Evolutionary conservation across 2,113 vertebrate genomes (phyloP).

Genomic region (Sebastes schlegelii): DNA sequence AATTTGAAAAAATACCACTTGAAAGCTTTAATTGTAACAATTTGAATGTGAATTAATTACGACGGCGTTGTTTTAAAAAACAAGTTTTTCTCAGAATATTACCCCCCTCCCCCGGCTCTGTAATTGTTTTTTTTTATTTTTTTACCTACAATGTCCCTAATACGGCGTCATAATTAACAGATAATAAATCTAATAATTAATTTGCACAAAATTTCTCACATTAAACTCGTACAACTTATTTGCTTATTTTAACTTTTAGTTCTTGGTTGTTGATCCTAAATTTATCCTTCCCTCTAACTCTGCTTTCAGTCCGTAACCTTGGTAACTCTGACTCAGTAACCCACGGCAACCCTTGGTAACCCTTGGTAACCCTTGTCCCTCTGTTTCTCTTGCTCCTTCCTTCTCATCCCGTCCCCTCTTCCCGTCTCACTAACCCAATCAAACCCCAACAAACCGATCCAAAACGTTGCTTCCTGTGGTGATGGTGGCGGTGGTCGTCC

Average conservation of each 20-base stretch:
- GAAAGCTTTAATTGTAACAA: background rate
- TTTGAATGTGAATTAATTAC: conserved; percentile 24
- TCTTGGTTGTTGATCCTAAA: background rate
- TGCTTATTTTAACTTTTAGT: conserved; percentile 7
- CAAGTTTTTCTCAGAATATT: too few relatives aligned
- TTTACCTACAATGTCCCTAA: too few relatives aligned
- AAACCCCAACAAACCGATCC: conserved; percentile 30
- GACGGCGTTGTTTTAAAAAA: background rate
- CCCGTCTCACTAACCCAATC: conserved; percentile 61
- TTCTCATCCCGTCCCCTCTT: conserved; percentile 21
- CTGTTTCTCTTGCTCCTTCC: conserved; percentile 49
- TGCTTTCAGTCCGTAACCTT: conserved; percentile 1
- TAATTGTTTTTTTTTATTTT: too few relatives aligned
- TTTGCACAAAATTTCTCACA: background rate
- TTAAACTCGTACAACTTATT: background rate
- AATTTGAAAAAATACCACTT: background rate
- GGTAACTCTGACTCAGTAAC: conserved; percentile 18
- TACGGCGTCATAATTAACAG: background rate
- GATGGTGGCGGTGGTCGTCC: conserved; percentile 49
- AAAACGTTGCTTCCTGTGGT: conserved; percentile 52
- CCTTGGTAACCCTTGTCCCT: conserved; percentile 48
- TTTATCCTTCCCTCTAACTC: background rate
- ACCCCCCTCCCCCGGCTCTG: too few relatives aligned
- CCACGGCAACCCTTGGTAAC: conserved; percentile 23
- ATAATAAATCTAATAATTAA: conserved; percentile 15